phyloP scores from a whole-genome alignment of 2,888 invertebrate species.

The Cephus sareptanus region DNA sequence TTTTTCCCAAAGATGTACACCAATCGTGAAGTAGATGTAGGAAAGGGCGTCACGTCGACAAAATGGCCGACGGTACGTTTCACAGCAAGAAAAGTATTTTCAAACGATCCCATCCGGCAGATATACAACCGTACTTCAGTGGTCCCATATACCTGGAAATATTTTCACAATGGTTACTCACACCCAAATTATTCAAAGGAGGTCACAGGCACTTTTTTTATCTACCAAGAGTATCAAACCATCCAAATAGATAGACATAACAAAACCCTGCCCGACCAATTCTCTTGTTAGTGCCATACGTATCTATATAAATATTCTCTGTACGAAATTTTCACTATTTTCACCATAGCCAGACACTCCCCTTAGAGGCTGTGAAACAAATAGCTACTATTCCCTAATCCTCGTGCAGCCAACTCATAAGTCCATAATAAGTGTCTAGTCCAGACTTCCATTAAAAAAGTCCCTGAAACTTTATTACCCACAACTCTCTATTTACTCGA shows the following conservation, averaged over 20 bases:
- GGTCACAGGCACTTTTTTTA: neutral
- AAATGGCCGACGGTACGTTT: slow-evolving; percentile 26
- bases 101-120: neutral
- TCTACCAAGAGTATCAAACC: neutral
- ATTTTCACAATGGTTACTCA: neutral
- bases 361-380: neutral
- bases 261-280: neutral
- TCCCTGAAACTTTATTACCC: neutral
- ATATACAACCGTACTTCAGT: neutral
- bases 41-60: slow-evolving; percentile 20
- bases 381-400: neutral
- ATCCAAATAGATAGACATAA: neutral
- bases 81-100: slow-evolving; percentile 11
- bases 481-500: neutral
- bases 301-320: neutral
- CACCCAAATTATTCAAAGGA: neutral
- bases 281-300: neutral
- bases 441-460: neutral
- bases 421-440: neutral
- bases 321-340: neutral
- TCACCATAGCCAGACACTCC: neutral
- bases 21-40: slow-evolving; percentile 11
- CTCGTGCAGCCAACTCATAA: neutral
- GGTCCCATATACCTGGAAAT: neutral
- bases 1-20: slow-evolving; percentile 16